Conservation (phyloP, 1,140 invertebrate species). For the Homarus americanus region DNA sequence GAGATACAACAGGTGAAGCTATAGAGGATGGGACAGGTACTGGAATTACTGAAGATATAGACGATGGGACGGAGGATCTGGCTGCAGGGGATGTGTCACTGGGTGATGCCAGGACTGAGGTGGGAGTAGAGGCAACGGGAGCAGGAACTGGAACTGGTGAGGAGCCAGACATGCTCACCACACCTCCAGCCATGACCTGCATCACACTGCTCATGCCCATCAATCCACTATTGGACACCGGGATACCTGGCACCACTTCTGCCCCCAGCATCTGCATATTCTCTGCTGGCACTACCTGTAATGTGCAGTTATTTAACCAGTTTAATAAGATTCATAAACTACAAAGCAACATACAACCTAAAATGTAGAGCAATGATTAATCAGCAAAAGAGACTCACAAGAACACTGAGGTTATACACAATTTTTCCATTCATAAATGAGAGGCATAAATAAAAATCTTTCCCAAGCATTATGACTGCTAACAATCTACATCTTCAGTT, state of each 20-base stretch:
- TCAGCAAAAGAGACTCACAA: too few relatives aligned
- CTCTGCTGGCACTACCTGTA: constrained; percentile 51
- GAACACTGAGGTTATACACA: too few relatives aligned
- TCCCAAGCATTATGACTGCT: too few relatives aligned
- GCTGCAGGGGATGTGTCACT: not conserved
- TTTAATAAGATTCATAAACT: not conserved
- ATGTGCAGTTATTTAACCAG: not conserved
- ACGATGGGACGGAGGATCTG: constrained; percentile 4
- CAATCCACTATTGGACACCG: constrained; percentile 26
- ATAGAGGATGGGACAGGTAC: constrained; percentile 18
- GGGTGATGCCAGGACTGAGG: not conserved
- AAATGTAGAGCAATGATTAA: too few relatives aligned
- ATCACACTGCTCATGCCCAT: constrained; percentile 37
- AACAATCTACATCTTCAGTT: too few relatives aligned
- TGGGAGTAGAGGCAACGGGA: not conserved
- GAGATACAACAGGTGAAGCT: constrained; percentile 1
- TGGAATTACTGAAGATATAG: not conserved
- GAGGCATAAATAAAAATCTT: too few relatives aligned
- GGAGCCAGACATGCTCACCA: constrained; percentile 27
- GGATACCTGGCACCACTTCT: constrained; percentile 23
- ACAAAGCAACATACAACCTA: too few relatives aligned
- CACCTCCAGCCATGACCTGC: constrained; percentile 47
- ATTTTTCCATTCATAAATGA: too few relatives aligned
- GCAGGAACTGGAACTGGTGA: constrained; percentile 15
- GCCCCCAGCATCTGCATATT: constrained; percentile 47